Evolutionary conservation across 2,113 vertebrate genomes (phyloP), one percentile per base, ranked within the genome.

Genomic region (Siniperca chuatsi): DNA sequence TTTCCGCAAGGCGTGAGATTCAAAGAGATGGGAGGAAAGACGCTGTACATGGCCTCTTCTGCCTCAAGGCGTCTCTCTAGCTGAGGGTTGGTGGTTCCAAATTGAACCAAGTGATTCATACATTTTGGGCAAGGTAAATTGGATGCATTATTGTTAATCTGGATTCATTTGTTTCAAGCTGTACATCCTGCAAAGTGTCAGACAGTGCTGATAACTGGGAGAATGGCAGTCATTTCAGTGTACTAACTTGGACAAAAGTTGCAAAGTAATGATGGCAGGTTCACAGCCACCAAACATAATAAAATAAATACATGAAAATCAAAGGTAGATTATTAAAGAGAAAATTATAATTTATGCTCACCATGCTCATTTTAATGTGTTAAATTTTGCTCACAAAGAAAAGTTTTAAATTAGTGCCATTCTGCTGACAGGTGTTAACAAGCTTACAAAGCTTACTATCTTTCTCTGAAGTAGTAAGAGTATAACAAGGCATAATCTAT

Each of bases 1-100:
- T 90, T 52, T 70, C 55, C 6, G 23, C 52, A 72, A 84, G 44
- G 52, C 58, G 6, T 70, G 50, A 55, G 70, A 88, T 84, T 83
- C 73, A 80, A 82, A 84, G 71, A 33, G 50, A 83, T 33, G 33
- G 33, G 42, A 77, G 74, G 52, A 64, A 77, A 77, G 50, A 58
- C 48, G 68, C 55, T 60, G 61, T 12, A 64, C 44, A 18, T 66
- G 67, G 54, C 64, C 52, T 81, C 42, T 35, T 50, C 33, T 68
- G n/a, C 48, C 74, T 77, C 6, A n/a, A 76, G 68, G 48, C 61
- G 48, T 75, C 16, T 60, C 15, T 70, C 65, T 62, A 10, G 52
- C 29, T 42, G 15, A 69, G 72, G 25, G 37, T 23, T 44, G 5
- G 48, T 44, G 8, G 9, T 64, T 83, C 52, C 57, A 74, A 72